phyloP scores from a whole-genome alignment of 2,797 vertebrate species.

The Bovichtus diacanthus region DNA sequence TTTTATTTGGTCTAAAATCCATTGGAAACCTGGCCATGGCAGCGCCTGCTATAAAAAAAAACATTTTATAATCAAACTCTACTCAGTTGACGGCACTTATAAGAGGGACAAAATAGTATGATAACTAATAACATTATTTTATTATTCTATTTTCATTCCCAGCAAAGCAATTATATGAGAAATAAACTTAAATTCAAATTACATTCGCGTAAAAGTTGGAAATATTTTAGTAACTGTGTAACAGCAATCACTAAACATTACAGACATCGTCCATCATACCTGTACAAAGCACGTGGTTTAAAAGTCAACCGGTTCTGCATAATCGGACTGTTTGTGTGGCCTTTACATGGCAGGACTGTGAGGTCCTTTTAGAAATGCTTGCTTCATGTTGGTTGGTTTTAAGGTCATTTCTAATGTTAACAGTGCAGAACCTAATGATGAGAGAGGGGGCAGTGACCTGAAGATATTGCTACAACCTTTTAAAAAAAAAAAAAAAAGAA shows the following conservation, averaged over 20 bases:
- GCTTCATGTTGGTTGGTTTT: slow-evolving; percentile 22
- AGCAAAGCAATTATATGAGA: not conserved
- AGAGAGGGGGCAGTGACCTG: slow-evolving; percentile 12
- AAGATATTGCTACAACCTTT: not conserved
- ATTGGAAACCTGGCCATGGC: not conserved
- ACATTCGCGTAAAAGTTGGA: not conserved
- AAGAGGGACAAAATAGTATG: not conserved
- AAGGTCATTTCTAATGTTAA: slow-evolving; percentile 33
- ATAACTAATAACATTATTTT: not conserved
- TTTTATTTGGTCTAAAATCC: slow-evolving; percentile 9
- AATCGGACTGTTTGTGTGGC: not conserved
- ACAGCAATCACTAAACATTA: not conserved
- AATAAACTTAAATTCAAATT: not conserved
- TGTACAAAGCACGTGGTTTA: not conserved
- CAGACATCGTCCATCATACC: not conserved
- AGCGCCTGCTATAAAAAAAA: not conserved
- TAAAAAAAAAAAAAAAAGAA: too few species aligned
- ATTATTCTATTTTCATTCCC: not conserved
- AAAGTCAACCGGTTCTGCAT: not conserved
- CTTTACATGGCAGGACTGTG: slow-evolving; percentile 1
- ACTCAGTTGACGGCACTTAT: not conserved
- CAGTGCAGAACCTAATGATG: slow-evolving; percentile 14
- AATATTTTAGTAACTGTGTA: not conserved
- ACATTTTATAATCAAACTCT: not conserved
- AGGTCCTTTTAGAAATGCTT: slow-evolving; percentile 9